Conservation (phyloP, 2,113 vertebrate genomes). For the Ifrita kowaldi region DNA sequence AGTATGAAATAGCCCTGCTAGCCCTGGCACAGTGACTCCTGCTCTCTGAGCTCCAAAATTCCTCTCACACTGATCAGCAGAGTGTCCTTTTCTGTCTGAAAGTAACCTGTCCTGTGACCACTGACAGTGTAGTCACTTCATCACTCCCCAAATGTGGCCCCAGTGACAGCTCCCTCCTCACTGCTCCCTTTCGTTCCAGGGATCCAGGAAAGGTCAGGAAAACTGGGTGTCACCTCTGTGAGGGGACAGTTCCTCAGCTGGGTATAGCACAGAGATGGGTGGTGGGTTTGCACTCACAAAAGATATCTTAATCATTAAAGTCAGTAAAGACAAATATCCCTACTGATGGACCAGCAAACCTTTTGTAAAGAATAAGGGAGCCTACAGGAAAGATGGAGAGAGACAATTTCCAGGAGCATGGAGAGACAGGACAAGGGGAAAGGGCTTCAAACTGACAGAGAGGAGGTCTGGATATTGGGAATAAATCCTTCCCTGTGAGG, state of each 20-base stretch:
- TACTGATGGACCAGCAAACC: rapidly evolving
- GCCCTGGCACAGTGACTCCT: not conserved
- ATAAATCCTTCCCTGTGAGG: rapidly evolving
- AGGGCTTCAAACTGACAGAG: not conserved
- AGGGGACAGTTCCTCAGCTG: not conserved
- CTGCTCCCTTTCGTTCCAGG: rapidly evolving
- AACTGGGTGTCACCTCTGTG: not conserved
- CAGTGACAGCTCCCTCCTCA: not conserved
- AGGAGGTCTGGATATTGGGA: too few species aligned
- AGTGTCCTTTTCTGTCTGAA: not conserved
- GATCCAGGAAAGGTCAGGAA: not conserved
- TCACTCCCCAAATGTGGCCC: rapidly evolving
- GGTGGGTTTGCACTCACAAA: not conserved
- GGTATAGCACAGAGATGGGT: not conserved
- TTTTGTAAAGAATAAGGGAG: not conserved
- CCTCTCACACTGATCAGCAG: not conserved
- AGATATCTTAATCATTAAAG: not conserved
- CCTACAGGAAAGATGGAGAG: not conserved
- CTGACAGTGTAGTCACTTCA: not conserved
- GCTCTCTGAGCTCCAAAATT: not conserved
- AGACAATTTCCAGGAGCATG: not conserved
- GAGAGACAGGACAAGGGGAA: not conserved
- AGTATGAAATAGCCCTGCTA: not conserved
- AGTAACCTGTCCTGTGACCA: not conserved
- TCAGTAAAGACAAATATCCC: not conserved